Conservation (phyloP, 2,113 vertebrate genomes). For the Hyla sarda region DNA sequence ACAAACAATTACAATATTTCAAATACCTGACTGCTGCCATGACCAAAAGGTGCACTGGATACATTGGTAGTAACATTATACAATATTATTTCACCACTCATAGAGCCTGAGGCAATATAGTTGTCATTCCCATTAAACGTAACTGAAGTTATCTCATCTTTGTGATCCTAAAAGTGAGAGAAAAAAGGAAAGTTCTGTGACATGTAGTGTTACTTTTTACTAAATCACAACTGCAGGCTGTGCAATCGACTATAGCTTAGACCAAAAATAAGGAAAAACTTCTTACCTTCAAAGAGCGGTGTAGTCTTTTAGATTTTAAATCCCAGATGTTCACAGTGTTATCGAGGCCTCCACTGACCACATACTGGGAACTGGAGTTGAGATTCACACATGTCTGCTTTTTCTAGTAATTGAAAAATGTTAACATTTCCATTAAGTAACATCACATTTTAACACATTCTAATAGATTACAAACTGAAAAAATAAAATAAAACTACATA, state of each 20-base stretch:
- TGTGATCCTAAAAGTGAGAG: slow-evolving; percentile 83
- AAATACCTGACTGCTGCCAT: slow-evolving; percentile 85
- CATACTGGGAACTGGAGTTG: slow-evolving; percentile 84
- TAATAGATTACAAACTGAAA: no score
- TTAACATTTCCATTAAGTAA: not conserved
- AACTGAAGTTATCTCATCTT: slow-evolving; percentile 88
- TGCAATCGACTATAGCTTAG: not conserved
- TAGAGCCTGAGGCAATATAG: slow-evolving; percentile 90
- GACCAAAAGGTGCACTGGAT: slow-evolving; percentile 90
- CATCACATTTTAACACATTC: not conserved
- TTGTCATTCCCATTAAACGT: slow-evolving; percentile 91
- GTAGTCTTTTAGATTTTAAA: slow-evolving; percentile 87
- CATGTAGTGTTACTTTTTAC: not conserved
- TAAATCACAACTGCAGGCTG: not conserved
- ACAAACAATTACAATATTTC: slow-evolving; percentile 19
- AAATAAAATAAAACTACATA: no score
- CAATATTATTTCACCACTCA: slow-evolving; percentile 92
- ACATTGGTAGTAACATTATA: slow-evolving; percentile 93
- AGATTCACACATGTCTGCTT: slow-evolving; percentile 89
- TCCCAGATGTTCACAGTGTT: slow-evolving; percentile 94
- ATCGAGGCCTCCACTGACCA: slow-evolving; percentile 91
- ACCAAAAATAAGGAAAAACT: not conserved
- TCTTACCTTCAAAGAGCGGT: slow-evolving; percentile 88
- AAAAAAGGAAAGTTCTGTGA: not conserved
- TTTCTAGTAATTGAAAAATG: slow-evolving; percentile 75